A percentile compares a stretch with the other conserved stretches of the same genome.
phyloP scores from a whole-genome alignment of 2,888 invertebrate genomes.

The Apantesis nais region DNA sequence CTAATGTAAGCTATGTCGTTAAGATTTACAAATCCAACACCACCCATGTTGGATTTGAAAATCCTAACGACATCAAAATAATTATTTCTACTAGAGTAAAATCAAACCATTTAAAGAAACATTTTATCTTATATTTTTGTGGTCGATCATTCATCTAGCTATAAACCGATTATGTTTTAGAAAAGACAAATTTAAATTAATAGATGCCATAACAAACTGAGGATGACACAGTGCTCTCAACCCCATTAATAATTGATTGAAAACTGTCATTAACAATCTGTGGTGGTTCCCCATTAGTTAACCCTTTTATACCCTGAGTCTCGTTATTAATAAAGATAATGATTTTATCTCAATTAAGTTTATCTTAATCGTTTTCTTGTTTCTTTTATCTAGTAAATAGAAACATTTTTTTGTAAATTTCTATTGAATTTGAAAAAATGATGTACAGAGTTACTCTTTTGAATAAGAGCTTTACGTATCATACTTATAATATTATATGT shows the following conservation, averaged over 20 bases:
- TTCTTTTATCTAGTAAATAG: background rate
- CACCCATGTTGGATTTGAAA: too few species aligned
- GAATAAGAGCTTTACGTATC: too few species aligned
- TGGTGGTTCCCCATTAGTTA: background rate
- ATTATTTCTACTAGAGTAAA: background rate
- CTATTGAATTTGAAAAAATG: background rate
- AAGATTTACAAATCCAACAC: too few species aligned
- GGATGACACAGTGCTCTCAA: constrained; percentile 3
- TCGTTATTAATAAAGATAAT: background rate
- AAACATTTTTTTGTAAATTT: background rate
- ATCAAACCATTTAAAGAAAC: background rate
- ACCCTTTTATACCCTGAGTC: background rate
- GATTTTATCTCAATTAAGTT: background rate
- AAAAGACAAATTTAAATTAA: constrained; percentile 4
- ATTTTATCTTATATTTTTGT: background rate
- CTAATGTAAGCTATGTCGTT: too few species aligned
- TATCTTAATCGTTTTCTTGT: background rate
- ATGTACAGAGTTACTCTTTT: background rate
- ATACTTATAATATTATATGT: background rate
- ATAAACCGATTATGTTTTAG: background rate
- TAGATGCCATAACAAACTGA: constrained; percentile 2
- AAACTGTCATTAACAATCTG: constrained; percentile 9
- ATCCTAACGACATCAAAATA: background rate
- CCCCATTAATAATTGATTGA: constrained; percentile 7
- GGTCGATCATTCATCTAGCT: background rate